Conservation (phyloP, 1,140 invertebrate species). For the Drosophila arawakana region DNA sequence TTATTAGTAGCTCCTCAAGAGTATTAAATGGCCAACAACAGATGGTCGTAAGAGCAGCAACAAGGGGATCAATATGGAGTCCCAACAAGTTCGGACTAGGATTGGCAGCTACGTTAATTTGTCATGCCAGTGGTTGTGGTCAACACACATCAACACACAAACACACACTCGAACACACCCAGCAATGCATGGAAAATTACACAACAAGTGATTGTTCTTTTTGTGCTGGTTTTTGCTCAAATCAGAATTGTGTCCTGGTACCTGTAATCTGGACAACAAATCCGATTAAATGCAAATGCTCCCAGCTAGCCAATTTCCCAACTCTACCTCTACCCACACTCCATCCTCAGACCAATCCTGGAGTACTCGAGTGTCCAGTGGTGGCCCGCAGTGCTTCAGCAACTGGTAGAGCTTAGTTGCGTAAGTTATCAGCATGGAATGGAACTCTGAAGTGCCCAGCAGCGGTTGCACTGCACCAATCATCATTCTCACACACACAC, state of each 20-base stretch:
- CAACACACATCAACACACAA: slow-evolving; percentile 37
- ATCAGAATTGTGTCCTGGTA: slow-evolving; percentile 42
- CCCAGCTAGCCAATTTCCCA: slow-evolving; percentile 15
- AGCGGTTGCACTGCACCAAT: slow-evolving; percentile 70
- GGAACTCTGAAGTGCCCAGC: slow-evolving; percentile 16
- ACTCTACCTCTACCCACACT: neutral
- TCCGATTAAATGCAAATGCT: slow-evolving; percentile 81
- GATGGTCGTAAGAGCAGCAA: slow-evolving; percentile 27
- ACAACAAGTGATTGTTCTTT: slow-evolving; percentile 74
- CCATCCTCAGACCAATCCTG: neutral
- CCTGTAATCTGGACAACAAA: slow-evolving; percentile 77
- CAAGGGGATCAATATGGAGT: slow-evolving; percentile 53
- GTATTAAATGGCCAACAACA: slow-evolving; percentile 20
- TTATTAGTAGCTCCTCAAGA: slow-evolving; percentile 14
- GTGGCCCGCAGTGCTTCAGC: slow-evolving; percentile 14
- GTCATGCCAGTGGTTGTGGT: slow-evolving; percentile 73
- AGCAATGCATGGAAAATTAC: slow-evolving; percentile 48
- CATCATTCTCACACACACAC: slow-evolving; percentile 53
- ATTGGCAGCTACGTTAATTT: slow-evolving; percentile 75
- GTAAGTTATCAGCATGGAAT: slow-evolving; percentile 69
- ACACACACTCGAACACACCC: slow-evolving; percentile 22
- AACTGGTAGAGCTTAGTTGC: slow-evolving; percentile 72
- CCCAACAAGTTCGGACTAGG: slow-evolving; percentile 24
- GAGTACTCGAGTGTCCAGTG: slow-evolving; percentile 1
- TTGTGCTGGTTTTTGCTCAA: slow-evolving; percentile 33